Conservation (phyloP, 2,797 vertebrate species). For the Tinamus major region DNA sequence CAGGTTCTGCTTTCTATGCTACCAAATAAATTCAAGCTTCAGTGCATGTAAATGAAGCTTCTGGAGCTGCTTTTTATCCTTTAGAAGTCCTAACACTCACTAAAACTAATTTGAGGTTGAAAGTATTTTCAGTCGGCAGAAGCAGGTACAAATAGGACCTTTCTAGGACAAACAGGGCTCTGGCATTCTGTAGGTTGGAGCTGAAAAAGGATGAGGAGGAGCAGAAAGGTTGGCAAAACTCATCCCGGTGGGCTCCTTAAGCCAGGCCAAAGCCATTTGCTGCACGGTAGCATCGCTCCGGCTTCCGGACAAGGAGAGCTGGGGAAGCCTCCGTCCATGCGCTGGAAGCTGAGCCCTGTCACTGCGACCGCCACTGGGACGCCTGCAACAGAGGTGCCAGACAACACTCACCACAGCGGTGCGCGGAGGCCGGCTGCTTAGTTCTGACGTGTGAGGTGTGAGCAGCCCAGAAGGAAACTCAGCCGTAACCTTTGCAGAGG, state of each 20-base stretch:
- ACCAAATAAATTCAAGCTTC: constrained; percentile 44
- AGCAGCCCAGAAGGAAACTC: neutral
- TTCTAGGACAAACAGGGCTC: neutral
- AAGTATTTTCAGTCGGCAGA: neutral
- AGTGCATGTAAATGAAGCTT: constrained; percentile 29
- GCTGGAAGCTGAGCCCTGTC: rapidly evolving
- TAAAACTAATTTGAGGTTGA: constrained; percentile 12
- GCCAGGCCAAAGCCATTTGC: rapidly evolving
- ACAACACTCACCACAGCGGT: neutral
- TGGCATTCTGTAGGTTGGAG: neutral
- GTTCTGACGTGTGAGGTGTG: neutral
- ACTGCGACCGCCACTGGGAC: neutral
- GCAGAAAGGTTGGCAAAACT: neutral
- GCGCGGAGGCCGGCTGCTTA: neutral
- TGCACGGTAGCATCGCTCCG: neutral
- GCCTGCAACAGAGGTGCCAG: neutral
- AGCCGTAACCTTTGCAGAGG: neutral
- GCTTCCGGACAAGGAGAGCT: neutral
- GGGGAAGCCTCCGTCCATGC: neutral
- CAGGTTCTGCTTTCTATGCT: constrained; percentile 32
- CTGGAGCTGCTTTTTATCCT: neutral
- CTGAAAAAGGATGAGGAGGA: neutral
- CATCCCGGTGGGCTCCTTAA: neutral
- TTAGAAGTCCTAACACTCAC: constrained; percentile 2
- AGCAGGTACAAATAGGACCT: neutral